phyloP scores from a whole-genome alignment of 2,797 vertebrate genomes.

The Poliocrania exsul region DNA sequence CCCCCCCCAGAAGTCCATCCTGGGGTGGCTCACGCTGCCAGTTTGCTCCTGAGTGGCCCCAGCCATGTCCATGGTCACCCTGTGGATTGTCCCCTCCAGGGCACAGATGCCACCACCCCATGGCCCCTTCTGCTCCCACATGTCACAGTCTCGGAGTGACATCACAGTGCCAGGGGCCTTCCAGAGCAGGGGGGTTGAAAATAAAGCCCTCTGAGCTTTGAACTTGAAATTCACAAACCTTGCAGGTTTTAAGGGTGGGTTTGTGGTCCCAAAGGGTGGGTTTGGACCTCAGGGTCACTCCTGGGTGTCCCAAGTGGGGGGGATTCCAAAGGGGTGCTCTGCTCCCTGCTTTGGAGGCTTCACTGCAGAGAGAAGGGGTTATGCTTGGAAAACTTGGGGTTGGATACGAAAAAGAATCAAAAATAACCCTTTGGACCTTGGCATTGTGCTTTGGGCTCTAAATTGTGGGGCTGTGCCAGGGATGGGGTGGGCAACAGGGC shows the following conservation, averaged over 20 bases:
- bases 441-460: neutral
- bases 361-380: too few relatives aligned
- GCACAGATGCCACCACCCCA: neutral
- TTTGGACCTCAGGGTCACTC: neutral
- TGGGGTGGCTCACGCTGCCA: rapidly evolving
- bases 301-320: neutral
- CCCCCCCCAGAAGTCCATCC: neutral
- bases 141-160: neutral
- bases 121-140: rapidly evolving
- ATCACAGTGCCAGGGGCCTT: neutral
- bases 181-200: neutral
- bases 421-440: neutral
- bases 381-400: neutral
- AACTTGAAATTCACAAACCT: neutral
- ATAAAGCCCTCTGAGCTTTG: neutral
- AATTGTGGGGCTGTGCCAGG: neutral
- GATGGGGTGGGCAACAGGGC: neutral
- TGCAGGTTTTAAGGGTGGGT: neutral
- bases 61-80: neutral
- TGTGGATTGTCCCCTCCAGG: neutral
- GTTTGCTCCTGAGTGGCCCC: rapidly evolving
- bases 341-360: neutral
- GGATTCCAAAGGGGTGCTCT: neutral
- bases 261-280: neutral
- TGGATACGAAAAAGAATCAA: neutral